phyloP scores from a whole-genome alignment of 1,140 invertebrate genomes.

The Tachypleus tridentatus region DNA sequence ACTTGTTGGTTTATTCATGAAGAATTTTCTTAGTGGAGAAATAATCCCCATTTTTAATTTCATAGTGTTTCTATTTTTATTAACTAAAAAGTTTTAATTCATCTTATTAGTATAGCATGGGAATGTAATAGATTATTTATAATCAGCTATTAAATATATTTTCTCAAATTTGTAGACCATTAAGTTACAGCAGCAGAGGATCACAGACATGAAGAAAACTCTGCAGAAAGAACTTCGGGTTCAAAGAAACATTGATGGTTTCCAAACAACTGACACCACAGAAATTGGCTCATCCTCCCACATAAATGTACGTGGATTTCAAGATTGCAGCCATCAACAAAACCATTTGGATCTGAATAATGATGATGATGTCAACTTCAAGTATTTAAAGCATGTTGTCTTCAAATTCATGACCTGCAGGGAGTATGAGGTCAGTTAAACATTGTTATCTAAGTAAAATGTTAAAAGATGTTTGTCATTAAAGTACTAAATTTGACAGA shows the following conservation, averaged over 20 bases:
- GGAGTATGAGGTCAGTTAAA: constrained; percentile 52
- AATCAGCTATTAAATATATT: no score
- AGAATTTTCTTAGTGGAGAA: no score
- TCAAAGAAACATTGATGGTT: constrained; percentile 14
- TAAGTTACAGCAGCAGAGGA: constrained; percentile 69
- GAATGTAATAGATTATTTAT: no score
- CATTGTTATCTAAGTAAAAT: background rate
- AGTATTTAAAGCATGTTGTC: constrained; percentile 83
- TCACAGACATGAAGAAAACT: constrained; percentile 80
- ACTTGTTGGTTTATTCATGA: no score
- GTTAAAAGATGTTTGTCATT: no score
- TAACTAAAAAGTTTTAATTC: no score
- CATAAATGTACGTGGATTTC: background rate
- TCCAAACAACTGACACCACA: background rate
- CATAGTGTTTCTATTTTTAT: no score
- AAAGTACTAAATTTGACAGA: no score
- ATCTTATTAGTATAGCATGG: no score
- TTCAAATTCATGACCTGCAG: constrained; percentile 81
- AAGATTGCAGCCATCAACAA: background rate
- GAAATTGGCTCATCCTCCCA: background rate
- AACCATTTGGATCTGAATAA: background rate
- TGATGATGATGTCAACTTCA: constrained; percentile 56
- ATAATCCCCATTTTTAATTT: no score
- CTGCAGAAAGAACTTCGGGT: constrained; percentile 69
- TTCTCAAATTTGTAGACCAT: constrained; percentile 50